Evolutionary conservation across 2,113 vertebrate genomes (phyloP).

Genomic region (Jacana jacana): DNA sequence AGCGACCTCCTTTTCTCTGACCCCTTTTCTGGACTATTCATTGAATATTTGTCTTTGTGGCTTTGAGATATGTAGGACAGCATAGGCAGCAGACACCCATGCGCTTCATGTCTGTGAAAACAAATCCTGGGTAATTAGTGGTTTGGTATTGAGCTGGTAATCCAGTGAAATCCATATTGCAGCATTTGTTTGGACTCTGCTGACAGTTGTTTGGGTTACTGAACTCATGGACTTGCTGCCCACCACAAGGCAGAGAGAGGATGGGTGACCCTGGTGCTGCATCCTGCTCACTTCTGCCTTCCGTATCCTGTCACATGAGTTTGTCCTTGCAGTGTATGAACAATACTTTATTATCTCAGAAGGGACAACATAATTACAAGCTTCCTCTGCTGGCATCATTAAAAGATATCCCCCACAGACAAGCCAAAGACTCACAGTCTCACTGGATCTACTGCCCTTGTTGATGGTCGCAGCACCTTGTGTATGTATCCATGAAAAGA

Average conservation of each 20-base stretch:
- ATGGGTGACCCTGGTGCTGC: background rate
- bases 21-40: slow-evolving; percentile 5
- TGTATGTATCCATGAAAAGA: background rate
- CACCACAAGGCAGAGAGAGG: rapidly evolving
- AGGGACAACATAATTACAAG: background rate
- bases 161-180: slow-evolving; percentile 5
- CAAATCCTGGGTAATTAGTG: slow-evolving; percentile 38
- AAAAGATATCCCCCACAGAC: background rate
- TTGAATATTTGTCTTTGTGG: background rate
- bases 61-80: slow-evolving; percentile 20
- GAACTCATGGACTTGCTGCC: background rate
- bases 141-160: background rate
- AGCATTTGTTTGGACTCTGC: background rate
- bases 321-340: background rate
- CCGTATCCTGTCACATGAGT: background rate
- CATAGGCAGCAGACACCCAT: background rate
- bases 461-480: background rate
- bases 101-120: slow-evolving; percentile 9
- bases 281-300: background rate
- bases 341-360: background rate
- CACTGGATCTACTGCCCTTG: background rate
- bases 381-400: background rate
- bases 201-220: background rate
- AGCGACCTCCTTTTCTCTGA: background rate
- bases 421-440: background rate